phyloP scores from a whole-genome alignment of 92 coral and sea anemone genomes.

The Siderastrea radians region DNA sequence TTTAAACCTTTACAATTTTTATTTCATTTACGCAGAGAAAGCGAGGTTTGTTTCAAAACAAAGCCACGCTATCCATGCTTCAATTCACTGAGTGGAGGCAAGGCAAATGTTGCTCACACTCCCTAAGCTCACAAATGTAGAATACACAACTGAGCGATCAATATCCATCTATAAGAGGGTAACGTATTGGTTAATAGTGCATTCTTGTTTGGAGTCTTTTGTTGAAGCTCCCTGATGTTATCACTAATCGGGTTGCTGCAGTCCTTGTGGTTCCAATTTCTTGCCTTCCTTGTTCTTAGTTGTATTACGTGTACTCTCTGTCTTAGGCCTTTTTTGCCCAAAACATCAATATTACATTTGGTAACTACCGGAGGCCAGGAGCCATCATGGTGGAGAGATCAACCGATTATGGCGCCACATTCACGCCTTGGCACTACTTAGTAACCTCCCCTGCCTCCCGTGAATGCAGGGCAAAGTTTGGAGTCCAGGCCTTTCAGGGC shows the following conservation, averaged over 20 bases:
- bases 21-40: no score
- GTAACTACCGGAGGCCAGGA: constrained; percentile 91
- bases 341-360: constrained; percentile 76
- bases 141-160: no score
- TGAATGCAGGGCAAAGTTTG: constrained; percentile 73
- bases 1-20: no score
- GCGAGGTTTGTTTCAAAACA: no score
- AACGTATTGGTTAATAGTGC: no score
- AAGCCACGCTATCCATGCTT: no score
- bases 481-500: constrained; percentile 51
- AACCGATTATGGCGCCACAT: constrained; percentile 76
- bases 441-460: constrained; percentile 74
- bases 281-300: not conserved
- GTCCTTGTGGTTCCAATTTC: not conserved
- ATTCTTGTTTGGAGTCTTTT: no score
- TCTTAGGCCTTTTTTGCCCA: constrained; percentile 78
- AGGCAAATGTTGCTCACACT: no score
- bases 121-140: no score
- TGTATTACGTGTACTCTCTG: not conserved
- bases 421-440: constrained; percentile 85
- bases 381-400: constrained; percentile 77
- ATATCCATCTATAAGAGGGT: no score
- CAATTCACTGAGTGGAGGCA: no score
- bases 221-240: no score
- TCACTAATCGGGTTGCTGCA: not conserved